Percentiles rank a stretch among this genome's conserved stretches.
Evolutionary conservation across 35 echinoderm and acorn worm species (phyloP).

Genomic region (Lytechinus pictus): DNA sequence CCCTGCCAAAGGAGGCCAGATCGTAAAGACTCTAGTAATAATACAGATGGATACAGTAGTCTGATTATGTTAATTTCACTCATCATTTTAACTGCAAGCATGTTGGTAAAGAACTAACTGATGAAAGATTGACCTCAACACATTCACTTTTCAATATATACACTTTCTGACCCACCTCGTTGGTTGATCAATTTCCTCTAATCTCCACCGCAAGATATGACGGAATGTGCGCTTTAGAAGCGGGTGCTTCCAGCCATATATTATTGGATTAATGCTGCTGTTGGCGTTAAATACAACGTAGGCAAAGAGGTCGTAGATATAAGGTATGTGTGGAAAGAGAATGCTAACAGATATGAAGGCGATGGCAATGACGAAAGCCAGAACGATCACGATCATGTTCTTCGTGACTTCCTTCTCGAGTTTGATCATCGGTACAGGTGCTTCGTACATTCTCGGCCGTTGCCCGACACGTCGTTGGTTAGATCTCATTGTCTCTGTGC

Average conservation of each 20-base stretch:
- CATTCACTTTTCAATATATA: background rate
- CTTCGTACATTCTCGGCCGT: background rate
- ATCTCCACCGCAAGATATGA: background rate
- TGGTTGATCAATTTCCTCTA: background rate
- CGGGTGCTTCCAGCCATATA: background rate
- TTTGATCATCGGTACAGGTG: background rate
- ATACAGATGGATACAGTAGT: too few species aligned
- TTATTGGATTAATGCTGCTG: background rate
- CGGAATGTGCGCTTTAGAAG: background rate
- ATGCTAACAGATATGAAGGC: background rate
- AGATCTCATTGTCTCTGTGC: background rate
- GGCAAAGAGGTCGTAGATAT: background rate
- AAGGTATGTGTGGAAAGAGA: background rate
- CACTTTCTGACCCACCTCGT: background rate
- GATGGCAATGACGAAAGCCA: background rate
- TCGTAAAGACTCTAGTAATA: too few species aligned
- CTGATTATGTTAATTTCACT: too few species aligned
- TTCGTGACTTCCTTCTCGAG: background rate
- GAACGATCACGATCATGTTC: background rate
- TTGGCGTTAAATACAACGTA: background rate
- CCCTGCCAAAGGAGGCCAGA: too few species aligned
- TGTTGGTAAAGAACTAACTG: background rate
- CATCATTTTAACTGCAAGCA: background rate
- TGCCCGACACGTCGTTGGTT: background rate
- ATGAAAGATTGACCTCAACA: background rate